Evolutionary conservation across 2,113 vertebrate genomes (phyloP).

Genomic region (Theropithecus gelada): DNA sequence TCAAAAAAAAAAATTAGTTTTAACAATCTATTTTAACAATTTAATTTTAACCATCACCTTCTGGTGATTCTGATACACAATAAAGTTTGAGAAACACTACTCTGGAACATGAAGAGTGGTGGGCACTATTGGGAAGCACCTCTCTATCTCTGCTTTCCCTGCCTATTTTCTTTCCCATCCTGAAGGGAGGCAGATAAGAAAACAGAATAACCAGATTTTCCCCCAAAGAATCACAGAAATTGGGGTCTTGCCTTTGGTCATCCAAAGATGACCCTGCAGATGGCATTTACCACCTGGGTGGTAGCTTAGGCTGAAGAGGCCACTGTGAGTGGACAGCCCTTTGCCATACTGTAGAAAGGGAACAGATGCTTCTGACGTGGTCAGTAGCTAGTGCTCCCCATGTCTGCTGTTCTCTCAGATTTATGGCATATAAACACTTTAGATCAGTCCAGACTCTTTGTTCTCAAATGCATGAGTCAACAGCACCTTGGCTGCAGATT

Average conservation of each 20-base stretch:
- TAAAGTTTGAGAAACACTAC: background rate
- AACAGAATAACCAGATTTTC: background rate
- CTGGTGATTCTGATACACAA: background rate
- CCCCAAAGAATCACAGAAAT: background rate
- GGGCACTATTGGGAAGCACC: background rate
- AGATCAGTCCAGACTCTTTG: background rate
- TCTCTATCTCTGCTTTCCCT: background rate
- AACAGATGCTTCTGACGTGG: background rate
- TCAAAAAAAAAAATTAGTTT: background rate
- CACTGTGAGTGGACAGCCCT: background rate
- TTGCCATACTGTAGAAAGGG: background rate
- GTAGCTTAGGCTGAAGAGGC: background rate
- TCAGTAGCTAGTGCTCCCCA: background rate
- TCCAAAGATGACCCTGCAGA: background rate
- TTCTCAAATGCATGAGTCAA: conserved; percentile 13
- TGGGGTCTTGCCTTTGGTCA: background rate
- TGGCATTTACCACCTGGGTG: background rate
- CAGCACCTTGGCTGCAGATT: background rate
- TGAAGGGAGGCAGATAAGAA: background rate
- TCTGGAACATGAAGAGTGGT: background rate
- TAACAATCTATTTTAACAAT: background rate
- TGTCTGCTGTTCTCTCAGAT: background rate
- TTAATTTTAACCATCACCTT: background rate
- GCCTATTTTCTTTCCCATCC: background rate
- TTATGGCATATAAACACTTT: conserved; percentile 6